Evolutionary conservation across 2,797 vertebrate species (phyloP), one percentile per base, ranked within the genome.

Genomic region (Hemitrygon akajei): DNA sequence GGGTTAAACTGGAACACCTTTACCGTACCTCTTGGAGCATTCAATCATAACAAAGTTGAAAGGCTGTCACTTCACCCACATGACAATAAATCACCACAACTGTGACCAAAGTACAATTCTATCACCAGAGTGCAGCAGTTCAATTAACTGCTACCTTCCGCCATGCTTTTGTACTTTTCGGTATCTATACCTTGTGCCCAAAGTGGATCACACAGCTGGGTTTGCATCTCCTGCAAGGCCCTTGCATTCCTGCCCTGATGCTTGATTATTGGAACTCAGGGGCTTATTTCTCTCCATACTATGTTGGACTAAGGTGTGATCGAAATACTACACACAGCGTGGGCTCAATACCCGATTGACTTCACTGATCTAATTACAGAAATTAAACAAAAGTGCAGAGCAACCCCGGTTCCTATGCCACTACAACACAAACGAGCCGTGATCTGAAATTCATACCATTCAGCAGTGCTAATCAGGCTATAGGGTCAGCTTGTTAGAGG

Each of bases 41-140:
- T 73, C n/a, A 47, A 22, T 91, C 37, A 91, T 22, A 91, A 91
- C 87, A 66, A 66, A 91, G 34, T 73, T 63, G 71, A 91, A 63
- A 91, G 89, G 89, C 69, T 71, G 34, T 91, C 69, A 12, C 7
- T 66, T 71, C 34, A 91, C 10, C 34, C 18, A 47, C 66, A 73
- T 71, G 66, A 40, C 66, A 91, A 66, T 63, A 91, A 73, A 71
- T 3, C 20, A 27, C 6, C 34, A 91, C 66, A 91, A 91, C 14
- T 18, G 56, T 86, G 82, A 86, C 27, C 6, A 12, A 86, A 30
- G 27, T 27, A 60, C 11, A 86, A 60, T 25, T 86, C 12, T 86
- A 12, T 37, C 79, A 81, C 40, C 18, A 81, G 18, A 2, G 9
- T 58, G 47, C 4, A 30, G 22, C 27, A 82, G 27, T 86, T n/a